phyloP scores from a whole-genome alignment of 2,113 vertebrate species.

The Sakesphorus luctuosus region DNA sequence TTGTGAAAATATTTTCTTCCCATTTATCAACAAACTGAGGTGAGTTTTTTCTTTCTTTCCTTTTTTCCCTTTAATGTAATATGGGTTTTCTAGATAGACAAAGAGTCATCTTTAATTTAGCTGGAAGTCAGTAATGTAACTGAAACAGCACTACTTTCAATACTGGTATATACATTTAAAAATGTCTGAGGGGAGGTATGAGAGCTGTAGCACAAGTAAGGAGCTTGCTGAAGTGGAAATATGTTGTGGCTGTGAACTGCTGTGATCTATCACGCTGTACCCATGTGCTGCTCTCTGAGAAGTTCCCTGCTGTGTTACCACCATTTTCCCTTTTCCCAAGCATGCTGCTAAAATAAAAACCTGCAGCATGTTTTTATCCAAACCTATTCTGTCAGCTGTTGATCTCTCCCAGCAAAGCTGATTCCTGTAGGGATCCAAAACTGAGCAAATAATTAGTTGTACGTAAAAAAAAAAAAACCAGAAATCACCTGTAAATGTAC shows the following conservation, averaged over 20 bases:
- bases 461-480: background rate
- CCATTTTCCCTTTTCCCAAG: background rate
- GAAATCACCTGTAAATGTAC: constrained; percentile 68
- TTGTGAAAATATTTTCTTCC: background rate
- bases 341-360: background rate
- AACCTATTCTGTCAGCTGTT: background rate
- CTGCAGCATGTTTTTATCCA: background rate
- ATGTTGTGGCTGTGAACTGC: background rate
- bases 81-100: background rate
- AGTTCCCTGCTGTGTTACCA: fast-evolving
- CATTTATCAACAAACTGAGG: background rate
- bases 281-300: background rate
- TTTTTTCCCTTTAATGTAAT: background rate
- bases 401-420: background rate
- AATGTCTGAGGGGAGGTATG: background rate
- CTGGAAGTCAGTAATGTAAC: background rate
- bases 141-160: background rate
- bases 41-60: no score
- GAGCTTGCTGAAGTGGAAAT: background rate
- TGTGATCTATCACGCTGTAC: background rate
- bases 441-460: background rate
- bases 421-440: background rate
- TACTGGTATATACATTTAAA: background rate
- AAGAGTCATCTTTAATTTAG: background rate
- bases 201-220: background rate